Evolutionary conservation across 2,797 vertebrate genomes (phyloP).

Genomic region (Rhinoraja longicauda): DNA sequence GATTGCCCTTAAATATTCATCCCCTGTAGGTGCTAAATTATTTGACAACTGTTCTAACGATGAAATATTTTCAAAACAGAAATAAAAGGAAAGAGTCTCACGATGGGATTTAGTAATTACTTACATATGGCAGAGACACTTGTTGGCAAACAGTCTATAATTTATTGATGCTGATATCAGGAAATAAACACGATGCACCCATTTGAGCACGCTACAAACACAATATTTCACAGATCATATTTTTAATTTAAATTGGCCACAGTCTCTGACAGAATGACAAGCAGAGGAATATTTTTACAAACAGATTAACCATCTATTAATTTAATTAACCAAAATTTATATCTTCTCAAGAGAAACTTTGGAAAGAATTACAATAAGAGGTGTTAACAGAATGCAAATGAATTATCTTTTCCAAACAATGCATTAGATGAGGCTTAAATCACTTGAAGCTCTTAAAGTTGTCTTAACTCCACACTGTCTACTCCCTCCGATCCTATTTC

Average conservation of each 20-base stretch:
- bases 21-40: neutral
- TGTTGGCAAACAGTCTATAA: neutral
- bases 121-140: neutral
- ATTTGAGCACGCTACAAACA: neutral
- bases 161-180: neutral
- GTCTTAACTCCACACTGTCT: slow-evolving; percentile 45
- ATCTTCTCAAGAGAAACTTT: neutral
- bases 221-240: neutral
- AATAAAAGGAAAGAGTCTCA: neutral
- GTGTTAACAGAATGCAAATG: neutral
- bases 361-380: neutral
- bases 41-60: neutral
- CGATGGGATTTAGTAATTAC: neutral
- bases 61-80: slow-evolving; percentile 18
- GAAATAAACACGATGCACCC: neutral
- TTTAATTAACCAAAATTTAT: neutral
- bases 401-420: neutral
- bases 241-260: neutral
- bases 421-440: slow-evolving; percentile 43
- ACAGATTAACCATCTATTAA: neutral
- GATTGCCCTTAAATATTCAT: neutral
- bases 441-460: slow-evolving; percentile 43
- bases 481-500: slow-evolving; percentile 45
- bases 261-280: neutral
- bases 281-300: neutral